Conservation (phyloP, 2,797 vertebrate species). For the Chloroceryle inda region DNA sequence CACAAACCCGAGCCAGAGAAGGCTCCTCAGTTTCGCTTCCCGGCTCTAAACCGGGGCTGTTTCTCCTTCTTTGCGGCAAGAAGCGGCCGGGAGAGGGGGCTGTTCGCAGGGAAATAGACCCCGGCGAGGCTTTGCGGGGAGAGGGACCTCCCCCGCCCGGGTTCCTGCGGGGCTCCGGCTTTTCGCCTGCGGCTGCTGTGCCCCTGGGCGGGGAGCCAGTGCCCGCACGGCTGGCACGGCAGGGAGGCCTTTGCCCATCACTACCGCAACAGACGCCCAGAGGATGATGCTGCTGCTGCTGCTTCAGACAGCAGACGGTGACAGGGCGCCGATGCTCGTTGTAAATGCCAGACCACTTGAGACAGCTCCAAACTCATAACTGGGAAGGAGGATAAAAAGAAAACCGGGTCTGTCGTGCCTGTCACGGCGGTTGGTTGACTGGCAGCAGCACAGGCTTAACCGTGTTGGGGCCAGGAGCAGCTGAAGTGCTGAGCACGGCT, state of each 20-base stretch:
- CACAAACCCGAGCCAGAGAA: fast-evolving
- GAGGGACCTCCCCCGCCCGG: too few relatives aligned
- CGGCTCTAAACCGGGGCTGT: fast-evolving
- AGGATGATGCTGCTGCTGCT: neutral
- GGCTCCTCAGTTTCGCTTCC: too few relatives aligned
- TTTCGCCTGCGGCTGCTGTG: neutral
- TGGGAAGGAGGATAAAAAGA: neutral
- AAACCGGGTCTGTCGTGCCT: fast-evolving
- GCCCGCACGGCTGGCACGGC: fast-evolving
- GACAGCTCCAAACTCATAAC: neutral
- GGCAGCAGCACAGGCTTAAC: neutral
- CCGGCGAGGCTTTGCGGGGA: fast-evolving
- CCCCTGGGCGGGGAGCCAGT: neutral
- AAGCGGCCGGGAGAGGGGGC: neutral
- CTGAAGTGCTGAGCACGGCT: neutral
- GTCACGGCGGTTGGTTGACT: fast-evolving
- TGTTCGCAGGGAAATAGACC: neutral
- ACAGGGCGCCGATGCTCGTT: neutral
- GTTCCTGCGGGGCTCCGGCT: neutral
- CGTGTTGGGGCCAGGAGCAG: neutral
- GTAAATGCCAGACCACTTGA: neutral
- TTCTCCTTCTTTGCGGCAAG: neutral
- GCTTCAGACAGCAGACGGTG: neutral
- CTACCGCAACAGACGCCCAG: fast-evolving
- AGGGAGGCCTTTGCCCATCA: fast-evolving